phyloP scores from a whole-genome alignment of 2,113 vertebrate genomes.

The Dermatemys mawii region DNA sequence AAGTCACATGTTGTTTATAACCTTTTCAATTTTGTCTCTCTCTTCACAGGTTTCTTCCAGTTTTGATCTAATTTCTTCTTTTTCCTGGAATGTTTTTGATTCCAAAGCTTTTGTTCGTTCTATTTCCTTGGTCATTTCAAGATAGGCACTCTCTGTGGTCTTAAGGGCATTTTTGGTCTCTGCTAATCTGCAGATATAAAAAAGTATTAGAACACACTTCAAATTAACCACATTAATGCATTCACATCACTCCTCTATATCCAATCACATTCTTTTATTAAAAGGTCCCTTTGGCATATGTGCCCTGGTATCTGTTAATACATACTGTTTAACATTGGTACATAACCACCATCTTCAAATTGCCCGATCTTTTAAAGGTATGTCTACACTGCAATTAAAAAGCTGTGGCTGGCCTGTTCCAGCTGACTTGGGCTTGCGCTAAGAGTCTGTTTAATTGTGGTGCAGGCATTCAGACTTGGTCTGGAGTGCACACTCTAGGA shows the following conservation, averaged over 20 bases:
- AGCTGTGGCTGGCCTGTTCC: neutral
- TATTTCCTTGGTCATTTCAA: conserved; percentile 70
- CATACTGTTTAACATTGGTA: neutral
- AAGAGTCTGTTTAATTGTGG: neutral
- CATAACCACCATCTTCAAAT: neutral
- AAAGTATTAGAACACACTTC: neutral
- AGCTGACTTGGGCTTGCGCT: neutral
- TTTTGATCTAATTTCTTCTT: conserved; percentile 81
- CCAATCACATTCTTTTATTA: neutral
- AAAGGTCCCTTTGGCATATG: neutral
- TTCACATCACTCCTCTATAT: neutral
- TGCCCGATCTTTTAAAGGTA: neutral
- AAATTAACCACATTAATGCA: neutral
- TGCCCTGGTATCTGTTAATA: neutral
- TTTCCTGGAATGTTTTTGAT: conserved; percentile 80
- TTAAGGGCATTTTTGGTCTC: conserved; percentile 64
- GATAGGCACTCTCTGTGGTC: conserved; percentile 53
- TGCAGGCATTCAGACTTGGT: neutral
- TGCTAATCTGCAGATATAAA: conserved; percentile 70
- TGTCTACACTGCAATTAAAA: neutral
- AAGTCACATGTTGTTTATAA: neutral
- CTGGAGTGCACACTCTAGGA: neutral
- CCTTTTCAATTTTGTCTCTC: conserved; percentile 76
- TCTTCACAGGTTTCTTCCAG: conserved; percentile 80
- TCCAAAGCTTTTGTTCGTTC: conserved; percentile 77